Base-by-base conservation (phyloP, 30 jellyfish, hydroid and myxozoan species). In the Phacellophora camtschatica region DNA sequence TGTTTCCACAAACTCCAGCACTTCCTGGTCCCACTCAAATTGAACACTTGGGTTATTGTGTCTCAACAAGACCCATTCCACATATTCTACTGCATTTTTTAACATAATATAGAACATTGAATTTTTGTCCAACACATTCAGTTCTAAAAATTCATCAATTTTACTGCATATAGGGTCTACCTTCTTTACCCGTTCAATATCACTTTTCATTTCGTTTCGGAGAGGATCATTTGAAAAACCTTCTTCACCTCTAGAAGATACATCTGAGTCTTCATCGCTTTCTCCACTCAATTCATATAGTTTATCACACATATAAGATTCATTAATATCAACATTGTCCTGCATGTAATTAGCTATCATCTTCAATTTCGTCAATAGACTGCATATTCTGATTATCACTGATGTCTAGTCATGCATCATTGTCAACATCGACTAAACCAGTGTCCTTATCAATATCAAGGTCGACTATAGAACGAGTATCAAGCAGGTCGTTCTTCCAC, bases 21-120 rank as follows among this genome's bases (percentile, higher is more conserved):
- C 32, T 28, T 70, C 84, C 27, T 43, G 28, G 45, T 70, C 84
- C 84, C 84, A 70, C 45, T 70, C 48, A 49, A 70, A 70, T 45
- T 41, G 84, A 12, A 25, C 24, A 2, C 29, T 15, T 8, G 50
- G 55, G 10, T 24, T 9, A 1, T 32, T n/a, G 24, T 63, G 19
- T 34, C 77, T 28, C 12, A 16, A 11, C 13, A 63, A n/a, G 9
- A 30, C 16, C 77, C 77, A 63, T 13, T 63, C 54, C 1, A 24
- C 36, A 9, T 55, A 55, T 55, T 55, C 69, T 18, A 55, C 69
- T 18, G 69, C 69, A 55, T 55, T 55, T 55, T 55, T 55, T 24
- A 55, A 18, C 28, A 55, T 18, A 55, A 55, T 55, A 32, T 55
- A 55, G 22, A 55, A 55, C 24, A 55, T 55, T 18, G 57, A 43